Evolutionary conservation across 2,797 vertebrate genomes (phyloP), one percentile per base, ranked within the genome.

Genomic region (Pelochelys cantorii): DNA sequence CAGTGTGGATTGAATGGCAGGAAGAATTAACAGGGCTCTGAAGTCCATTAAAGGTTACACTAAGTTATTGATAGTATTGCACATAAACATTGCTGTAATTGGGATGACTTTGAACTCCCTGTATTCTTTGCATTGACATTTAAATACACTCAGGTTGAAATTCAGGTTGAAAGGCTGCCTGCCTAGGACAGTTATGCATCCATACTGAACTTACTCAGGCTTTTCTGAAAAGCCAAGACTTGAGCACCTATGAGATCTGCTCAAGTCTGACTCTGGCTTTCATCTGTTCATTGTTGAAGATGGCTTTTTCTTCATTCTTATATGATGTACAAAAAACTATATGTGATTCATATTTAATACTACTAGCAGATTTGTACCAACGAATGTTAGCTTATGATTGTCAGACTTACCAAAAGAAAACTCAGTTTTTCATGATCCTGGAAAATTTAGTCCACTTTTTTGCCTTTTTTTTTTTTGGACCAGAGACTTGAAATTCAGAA

Each of bases 1-100:
- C 81, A 92, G 25, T 29, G 48, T 68, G 84, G 81, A 65, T 9
- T 90, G 79, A 93, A 94, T 57, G 83, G 79, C 85, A 94, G 90
- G 62, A 4, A 85, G 79, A 92, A 93, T 93, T 92, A 87, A 80
- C 87, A 48, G 37, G n/a, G 23, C 71, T 27, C 81, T 53, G 25
- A 90, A 92, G 84, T 92, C 37, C 79, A 77, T 27, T 81, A 79
- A 53, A 65, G 74, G 90, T 93, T 87, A 71, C 56, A 57, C 52
- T 74, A 87, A 57, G 62, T 71, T 95, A 62, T 56, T 84, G 74
- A 82, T 22, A n/a, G 60, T 62, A 31, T 25, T 86, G 71, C 80
- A 55, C 55, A 80, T 62, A 92, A 87, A 80, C 2, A 80, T 29
- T 85, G 68, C 42, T 79, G 11, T n/a, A n/a, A 31, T 48, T 62